These are phyloP conservation scores for Atlantisia rogersi DNA, from an alignment of 2,113 vertebrate genomes.

Conservation along the genomic window DNA sequence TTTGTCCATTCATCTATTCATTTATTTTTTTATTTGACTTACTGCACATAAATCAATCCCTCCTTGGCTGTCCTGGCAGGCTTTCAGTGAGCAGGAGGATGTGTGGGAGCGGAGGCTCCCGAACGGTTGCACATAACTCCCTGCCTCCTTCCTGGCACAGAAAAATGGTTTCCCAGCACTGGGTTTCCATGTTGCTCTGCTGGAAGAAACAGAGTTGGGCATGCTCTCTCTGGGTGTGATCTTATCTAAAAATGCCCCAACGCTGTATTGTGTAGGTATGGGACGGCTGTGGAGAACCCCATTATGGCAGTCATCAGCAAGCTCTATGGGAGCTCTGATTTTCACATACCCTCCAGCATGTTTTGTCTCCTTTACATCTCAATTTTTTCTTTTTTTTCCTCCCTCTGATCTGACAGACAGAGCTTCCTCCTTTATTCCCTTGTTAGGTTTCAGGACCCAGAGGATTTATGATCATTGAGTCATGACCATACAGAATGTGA, in stretches of 20 bases:
- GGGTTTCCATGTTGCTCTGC: slow-evolving; percentile 45
- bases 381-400: neutral
- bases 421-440: slow-evolving; percentile 42
- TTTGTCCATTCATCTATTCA: neutral
- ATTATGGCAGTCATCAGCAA: slow-evolving; percentile 36
- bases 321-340: slow-evolving; percentile 46
- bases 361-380: slow-evolving; percentile 48
- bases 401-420: slow-evolving; percentile 52
- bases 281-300: slow-evolving; percentile 32
- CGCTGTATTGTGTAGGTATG: neutral
- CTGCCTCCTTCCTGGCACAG: neutral
- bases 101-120: slow-evolving; percentile 39
- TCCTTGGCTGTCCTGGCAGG: neutral
- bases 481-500: slow-evolving; percentile 26
- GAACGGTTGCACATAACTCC: slow-evolving; percentile 52
- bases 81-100: slow-evolving; percentile 16
- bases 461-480: slow-evolving; percentile 47
- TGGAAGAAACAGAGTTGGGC: slow-evolving; percentile 51
- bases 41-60: neutral
- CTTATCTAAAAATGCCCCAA: slow-evolving; percentile 58
- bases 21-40: neutral
- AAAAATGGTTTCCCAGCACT: slow-evolving; percentile 33
- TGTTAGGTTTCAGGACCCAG: slow-evolving; percentile 36
- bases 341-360: slow-evolving; percentile 56
- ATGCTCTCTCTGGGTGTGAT: slow-evolving; percentile 46